A percentile compares a stretch with the other conserved stretches of the same genome.
These are phyloP conservation scores for Pleuronectes platessa DNA, from an alignment of 2,113 vertebrate species.

Conservation along the genomic window DNA sequence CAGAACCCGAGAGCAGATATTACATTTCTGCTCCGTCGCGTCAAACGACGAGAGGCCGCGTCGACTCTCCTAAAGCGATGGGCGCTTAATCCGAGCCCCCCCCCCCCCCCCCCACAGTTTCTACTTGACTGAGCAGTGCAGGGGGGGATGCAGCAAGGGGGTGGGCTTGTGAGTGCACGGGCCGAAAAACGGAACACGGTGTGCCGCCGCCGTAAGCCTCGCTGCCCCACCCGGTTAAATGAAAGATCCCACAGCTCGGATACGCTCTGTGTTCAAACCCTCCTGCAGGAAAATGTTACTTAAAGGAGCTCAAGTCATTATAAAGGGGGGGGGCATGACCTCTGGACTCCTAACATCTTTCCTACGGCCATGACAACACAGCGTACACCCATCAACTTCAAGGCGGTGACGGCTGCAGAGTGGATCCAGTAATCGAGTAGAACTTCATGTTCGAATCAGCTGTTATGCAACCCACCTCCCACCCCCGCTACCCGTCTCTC, in stretches of 20 bases:
- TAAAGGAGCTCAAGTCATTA: too few relatives aligned
- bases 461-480: constrained; percentile 56
- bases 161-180: not conserved
- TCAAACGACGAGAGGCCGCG: not conserved
- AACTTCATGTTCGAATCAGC: constrained; percentile 34
- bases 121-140: too few relatives aligned
- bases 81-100: too few relatives aligned
- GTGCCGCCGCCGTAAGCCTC: constrained; percentile 38
- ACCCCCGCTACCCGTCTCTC: not conserved
- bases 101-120: too few relatives aligned
- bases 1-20: constrained; percentile 43
- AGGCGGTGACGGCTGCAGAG: not conserved
- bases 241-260: too few relatives aligned
- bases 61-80: too few relatives aligned
- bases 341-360: not conserved
- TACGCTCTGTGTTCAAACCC: too few relatives aligned
- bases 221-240: too few relatives aligned
- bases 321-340: not conserved
- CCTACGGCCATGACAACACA: not conserved
- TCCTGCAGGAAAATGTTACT: too few relatives aligned
- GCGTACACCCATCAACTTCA: not conserved
- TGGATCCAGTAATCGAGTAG: constrained; percentile 34
- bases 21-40: constrained; percentile 25
- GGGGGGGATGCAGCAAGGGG: not conserved
- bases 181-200: constrained; percentile 40